These are phyloP conservation scores for Arvicanthis niloticus DNA, from an alignment of 2,113 vertebrate genomes.

Conservation along the genomic window DNA sequence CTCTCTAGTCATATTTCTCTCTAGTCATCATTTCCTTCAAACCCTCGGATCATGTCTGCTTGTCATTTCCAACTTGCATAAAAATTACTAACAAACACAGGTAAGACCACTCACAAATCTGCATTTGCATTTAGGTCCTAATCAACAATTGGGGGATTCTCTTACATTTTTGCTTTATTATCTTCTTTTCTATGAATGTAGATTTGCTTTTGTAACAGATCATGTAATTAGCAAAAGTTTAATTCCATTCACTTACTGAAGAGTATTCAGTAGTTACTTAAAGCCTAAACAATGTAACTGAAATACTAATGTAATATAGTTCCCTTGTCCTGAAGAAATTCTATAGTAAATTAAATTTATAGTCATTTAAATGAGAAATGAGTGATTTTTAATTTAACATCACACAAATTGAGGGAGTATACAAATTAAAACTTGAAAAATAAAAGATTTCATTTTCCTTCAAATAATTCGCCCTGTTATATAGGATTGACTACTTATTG, in stretches of 20 bases:
- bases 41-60: not conserved
- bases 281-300: not conserved
- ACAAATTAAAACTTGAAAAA: constrained; percentile 26
- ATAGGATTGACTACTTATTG: not conserved
- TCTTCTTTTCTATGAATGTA: not conserved
- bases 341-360: not conserved
- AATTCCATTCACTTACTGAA: not conserved
- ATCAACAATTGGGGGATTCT: not conserved
- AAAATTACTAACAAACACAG: not conserved
- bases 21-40: not conserved
- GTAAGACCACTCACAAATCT: not conserved
- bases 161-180: not conserved
- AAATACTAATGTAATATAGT: not conserved
- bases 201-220: not conserved
- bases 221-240: not conserved
- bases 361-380: constrained; percentile 3
- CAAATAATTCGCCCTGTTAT: not conserved
- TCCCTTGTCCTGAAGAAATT: not conserved
- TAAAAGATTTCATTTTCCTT: constrained; percentile 7
- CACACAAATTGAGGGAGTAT: not conserved
- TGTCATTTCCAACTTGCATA: not conserved
- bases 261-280: not conserved
- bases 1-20: not conserved
- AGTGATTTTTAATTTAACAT: constrained; percentile 3
- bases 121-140: not conserved